Conservation (phyloP, 2,888 invertebrate genomes). For the Eucera pruinosa region DNA sequence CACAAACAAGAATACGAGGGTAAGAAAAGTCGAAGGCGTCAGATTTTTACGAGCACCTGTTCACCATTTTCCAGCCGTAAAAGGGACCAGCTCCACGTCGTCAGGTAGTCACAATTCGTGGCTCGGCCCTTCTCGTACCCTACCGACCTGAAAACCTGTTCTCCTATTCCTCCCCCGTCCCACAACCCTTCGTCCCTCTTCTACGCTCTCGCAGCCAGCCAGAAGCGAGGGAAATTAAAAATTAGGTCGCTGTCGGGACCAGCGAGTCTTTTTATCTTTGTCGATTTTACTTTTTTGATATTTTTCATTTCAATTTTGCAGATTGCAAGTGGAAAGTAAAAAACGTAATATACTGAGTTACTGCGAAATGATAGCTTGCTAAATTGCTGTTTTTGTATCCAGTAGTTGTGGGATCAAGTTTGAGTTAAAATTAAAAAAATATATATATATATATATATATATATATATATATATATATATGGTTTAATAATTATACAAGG, state of each 20-base stretch:
- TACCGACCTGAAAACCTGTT: conserved; percentile 81
- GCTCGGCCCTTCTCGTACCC: conserved; percentile 71
- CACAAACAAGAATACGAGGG: conserved; percentile 5
- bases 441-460: no score
- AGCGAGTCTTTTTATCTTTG: neutral
- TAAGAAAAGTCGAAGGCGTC: conserved; percentile 66
- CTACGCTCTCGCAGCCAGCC: conserved; percentile 44
- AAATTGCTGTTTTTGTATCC: no score
- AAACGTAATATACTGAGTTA: no score
- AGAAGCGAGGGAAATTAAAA: conserved; percentile 73
- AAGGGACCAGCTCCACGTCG: conserved; percentile 72
- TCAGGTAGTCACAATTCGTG: conserved; percentile 80
- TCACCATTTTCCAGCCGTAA: conserved; percentile 78
- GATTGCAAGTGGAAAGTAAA: no score
- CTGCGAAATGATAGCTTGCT: no score
- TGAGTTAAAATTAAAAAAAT: no score
- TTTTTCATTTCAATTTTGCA: neutral
- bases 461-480: no score
- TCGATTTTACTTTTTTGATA: neutral
- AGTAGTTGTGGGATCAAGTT: no score
- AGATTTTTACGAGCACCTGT: conserved; percentile 78
- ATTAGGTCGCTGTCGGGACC: conserved; percentile 71
- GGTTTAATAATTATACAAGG: no score
- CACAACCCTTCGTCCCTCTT: conserved; percentile 45
- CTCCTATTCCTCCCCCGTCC: conserved; percentile 61